Percentiles rank a stretch among this genome's conserved stretches.
These are phyloP conservation scores for Sinelater perroti DNA, from an alignment of 2,888 invertebrate genomes.

Conservation along the genomic window DNA sequence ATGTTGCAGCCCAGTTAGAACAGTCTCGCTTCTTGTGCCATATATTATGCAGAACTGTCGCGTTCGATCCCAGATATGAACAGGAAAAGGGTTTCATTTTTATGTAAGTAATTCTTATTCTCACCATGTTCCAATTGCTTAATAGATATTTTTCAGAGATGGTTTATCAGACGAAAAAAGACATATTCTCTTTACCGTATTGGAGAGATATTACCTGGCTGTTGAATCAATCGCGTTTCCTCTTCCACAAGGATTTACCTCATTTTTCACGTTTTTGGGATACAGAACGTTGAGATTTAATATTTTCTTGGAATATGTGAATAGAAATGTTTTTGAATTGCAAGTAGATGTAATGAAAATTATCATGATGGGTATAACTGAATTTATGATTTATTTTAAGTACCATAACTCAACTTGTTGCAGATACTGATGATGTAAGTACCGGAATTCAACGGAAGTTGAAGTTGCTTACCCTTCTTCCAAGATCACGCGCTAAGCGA, in stretches of 20 bases:
- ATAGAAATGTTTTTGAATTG: conserved; percentile 83
- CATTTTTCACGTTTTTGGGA: conserved; percentile 88
- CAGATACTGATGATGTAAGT: conserved; percentile 63
- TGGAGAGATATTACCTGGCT: conserved; percentile 84
- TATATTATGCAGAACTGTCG: conserved; percentile 74
- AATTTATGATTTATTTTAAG: neutral
- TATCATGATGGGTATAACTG: conserved; percentile 82
- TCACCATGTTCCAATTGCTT: neutral
- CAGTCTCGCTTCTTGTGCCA: conserved; percentile 80
- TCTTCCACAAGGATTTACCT: conserved; percentile 85
- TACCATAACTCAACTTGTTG: conserved; percentile 31
- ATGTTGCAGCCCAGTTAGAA: conserved; percentile 84
- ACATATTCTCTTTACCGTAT: conserved; percentile 76
- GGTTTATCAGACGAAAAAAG: conserved; percentile 76
- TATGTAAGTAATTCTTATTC: conserved; percentile 67
- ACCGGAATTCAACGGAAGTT: conserved; percentile 75
- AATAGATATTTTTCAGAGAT: conserved; percentile 67
- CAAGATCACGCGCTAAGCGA: conserved; percentile 80
- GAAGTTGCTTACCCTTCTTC: conserved; percentile 75
- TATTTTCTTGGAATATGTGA: conserved; percentile 84
- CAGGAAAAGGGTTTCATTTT: conserved; percentile 80
- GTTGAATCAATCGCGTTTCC: conserved; percentile 83
- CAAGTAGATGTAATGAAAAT: conserved; percentile 89
- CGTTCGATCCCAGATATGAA: conserved; percentile 73
- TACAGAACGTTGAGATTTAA: conserved; percentile 80